Evolutionary conservation across 2,888 invertebrate species (phyloP).

Genomic region (Athetis lepigone): DNA sequence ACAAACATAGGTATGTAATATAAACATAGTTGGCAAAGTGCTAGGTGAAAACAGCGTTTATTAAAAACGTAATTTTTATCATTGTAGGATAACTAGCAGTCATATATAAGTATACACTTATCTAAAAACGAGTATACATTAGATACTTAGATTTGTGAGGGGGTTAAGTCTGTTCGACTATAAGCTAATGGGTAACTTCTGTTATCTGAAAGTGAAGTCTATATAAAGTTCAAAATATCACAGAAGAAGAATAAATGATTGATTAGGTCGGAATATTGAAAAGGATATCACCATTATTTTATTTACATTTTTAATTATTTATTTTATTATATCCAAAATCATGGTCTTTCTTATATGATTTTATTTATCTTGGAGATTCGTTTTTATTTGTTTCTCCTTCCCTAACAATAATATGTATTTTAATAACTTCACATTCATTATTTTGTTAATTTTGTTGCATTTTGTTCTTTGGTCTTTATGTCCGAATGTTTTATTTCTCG

Average conservation of each 20-base stretch:
- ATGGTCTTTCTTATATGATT: neutral
- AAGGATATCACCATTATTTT: neutral
- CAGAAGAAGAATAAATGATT: neutral
- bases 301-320: neutral
- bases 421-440: slow-evolving; percentile 37
- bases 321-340: neutral
- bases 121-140: no score
- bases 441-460: slow-evolving; percentile 69
- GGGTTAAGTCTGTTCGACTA: no score
- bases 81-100: no score
- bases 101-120: no score
- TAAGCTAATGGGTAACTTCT: no score
- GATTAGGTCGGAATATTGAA: neutral
- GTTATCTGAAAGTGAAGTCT: neutral
- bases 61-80: no score
- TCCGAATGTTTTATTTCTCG: slow-evolving; percentile 15
- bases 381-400: slow-evolving; percentile 7
- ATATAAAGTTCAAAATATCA: neutral
- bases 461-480: slow-evolving; percentile 65
- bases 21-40: no score
- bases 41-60: no score
- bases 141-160: no score
- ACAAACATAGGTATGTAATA: no score
- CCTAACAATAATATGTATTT: slow-evolving; percentile 2
- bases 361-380: neutral